phyloP scores from a whole-genome alignment of 2,888 invertebrate species.

The Heteromurus nitidus region DNA sequence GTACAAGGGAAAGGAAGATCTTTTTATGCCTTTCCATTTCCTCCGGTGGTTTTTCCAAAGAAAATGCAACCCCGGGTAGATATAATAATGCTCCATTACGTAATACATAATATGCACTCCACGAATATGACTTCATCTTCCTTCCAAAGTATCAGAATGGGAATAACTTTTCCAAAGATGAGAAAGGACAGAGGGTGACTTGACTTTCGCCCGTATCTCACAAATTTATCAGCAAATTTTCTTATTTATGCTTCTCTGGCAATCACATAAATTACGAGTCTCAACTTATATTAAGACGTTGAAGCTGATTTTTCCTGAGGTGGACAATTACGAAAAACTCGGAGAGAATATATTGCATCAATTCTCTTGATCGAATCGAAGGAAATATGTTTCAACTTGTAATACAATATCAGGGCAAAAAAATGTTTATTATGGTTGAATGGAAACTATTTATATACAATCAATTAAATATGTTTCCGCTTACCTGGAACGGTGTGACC shows the following conservation, averaged over 20 bases:
- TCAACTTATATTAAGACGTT: not conserved
- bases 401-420: no score
- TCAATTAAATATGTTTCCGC: no score
- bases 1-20: not conserved
- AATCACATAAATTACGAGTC: constrained; percentile 19
- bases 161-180: not conserved
- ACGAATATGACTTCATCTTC: not conserved
- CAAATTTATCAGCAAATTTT: constrained; percentile 36
- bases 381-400: no score
- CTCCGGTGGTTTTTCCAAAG: constrained; percentile 28
- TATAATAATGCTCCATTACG: not conserved
- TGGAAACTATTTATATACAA: constrained; percentile 2
- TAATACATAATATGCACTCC: not conserved
- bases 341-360: no score
- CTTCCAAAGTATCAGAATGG: not conserved
- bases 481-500: constrained; percentile 71
- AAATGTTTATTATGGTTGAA: not conserved
- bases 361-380: no score
- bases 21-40: constrained; percentile 44
- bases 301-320: not conserved
- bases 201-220: not conserved
- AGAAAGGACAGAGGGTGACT: not conserved
- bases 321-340: not conserved
- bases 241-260: constrained; percentile 10
- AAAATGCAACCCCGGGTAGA: not conserved